Base-by-base conservation (phyloP, 2,113 vertebrate genomes). In the Varanus komodoensis region DNA sequence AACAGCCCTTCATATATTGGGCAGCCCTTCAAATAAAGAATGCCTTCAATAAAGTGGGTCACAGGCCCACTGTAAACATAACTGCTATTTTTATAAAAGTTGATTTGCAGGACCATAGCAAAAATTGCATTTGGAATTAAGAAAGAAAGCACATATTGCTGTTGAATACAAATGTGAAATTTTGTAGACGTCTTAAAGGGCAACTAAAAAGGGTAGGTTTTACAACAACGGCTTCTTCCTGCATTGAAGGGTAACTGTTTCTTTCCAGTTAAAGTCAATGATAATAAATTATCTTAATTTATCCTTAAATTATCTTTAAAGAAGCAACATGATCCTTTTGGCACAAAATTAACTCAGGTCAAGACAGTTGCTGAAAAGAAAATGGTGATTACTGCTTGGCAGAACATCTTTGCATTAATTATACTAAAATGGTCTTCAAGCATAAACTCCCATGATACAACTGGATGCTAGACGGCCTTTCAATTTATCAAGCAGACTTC, bases 321-420 rank as follows among this genome's bases (percentile, higher is more conserved):
- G 50, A 75, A 48, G 50, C 27, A 57, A 75, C 80, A 83, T 19
- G 50, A 73, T 61, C 71, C 32, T 29, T 50, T 19, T 74, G 69
- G 69, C 69, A 75, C n/a, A 75, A 48, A 83, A 74, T 83, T 82
- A 83, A 83, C 68, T 19, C 32, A 38, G 69, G 80, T 74, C 78
- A 81, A 81, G 64, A 52, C 32, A 52, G 67, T 54, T 88, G 64
- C 48, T 88, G 81, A 38, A 81, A 71, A 27, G 52, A 77, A 87
- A 54, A 69, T 54, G 44, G 9, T 19, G 8, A 74, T 74, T n/a
- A n/a, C 12, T 54, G 19, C 34, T 86, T 74, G 68, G 87, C 79
- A 89, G 68, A 74, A 89, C n/a, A 73, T 61, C 50, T 73, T 82
- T 14, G 11, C 79, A 89, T 81, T 57, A 74, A 44, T 88, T 79